Conservation (phyloP, 2,113 vertebrate species). For the Hiodon tergisus region DNA sequence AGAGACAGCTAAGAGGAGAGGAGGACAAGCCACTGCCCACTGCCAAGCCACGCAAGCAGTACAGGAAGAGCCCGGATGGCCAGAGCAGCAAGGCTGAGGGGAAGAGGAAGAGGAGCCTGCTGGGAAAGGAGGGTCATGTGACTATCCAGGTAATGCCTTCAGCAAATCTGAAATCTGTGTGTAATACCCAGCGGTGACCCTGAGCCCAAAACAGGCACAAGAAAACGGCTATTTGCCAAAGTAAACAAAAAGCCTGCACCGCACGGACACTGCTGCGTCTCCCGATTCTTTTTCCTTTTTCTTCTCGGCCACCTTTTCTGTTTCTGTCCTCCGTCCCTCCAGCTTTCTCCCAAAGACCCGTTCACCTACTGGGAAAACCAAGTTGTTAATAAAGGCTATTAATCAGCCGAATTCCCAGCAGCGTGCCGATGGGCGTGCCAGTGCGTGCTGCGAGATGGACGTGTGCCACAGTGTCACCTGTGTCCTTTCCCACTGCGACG, state of each 20-base stretch:
- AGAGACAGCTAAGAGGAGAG: conserved; percentile 83
- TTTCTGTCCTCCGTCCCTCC: too few relatives aligned
- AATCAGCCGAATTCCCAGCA: too few relatives aligned
- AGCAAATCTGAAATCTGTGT: background rate
- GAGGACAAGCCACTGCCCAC: conserved; percentile 85
- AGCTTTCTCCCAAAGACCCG: too few relatives aligned
- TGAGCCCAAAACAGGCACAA: too few relatives aligned
- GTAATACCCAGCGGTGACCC: background rate
- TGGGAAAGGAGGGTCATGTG: conserved; percentile 52
- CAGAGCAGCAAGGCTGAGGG: conserved; percentile 54
- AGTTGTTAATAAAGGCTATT: too few relatives aligned
- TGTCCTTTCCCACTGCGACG: background rate
- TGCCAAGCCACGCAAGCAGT: conserved; percentile 79
- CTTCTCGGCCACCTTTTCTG: too few relatives aligned
- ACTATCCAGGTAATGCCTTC: conserved; percentile 50
- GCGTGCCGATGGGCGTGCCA: too few relatives aligned
- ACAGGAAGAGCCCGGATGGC: conserved; percentile 68
- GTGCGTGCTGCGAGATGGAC: background rate
- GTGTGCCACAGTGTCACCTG: background rate
- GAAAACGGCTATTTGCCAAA: too few relatives aligned
- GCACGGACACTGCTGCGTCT: background rate
- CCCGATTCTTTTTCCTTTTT: too few relatives aligned
- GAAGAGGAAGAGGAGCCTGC: conserved; percentile 59
- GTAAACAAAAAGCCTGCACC: too few relatives aligned
- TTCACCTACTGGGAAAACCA: too few relatives aligned